These are phyloP conservation scores for Melanerpes aurifrons DNA, from an alignment of 2,113 vertebrate species.

Conservation along the genomic window DNA sequence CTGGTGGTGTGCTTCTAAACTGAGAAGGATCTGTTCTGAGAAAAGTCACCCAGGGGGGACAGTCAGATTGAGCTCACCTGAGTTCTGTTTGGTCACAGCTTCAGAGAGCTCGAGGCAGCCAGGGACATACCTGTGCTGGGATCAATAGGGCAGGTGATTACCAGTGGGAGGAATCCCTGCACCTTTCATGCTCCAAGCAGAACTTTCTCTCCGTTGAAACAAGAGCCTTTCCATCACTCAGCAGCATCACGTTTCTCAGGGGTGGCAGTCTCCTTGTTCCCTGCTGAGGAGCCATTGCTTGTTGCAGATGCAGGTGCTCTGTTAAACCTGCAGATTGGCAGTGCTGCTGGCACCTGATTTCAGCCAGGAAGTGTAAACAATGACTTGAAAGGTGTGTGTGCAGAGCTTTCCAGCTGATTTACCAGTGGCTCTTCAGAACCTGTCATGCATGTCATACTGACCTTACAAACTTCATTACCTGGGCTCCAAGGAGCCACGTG, in stretches of 20 bases:
- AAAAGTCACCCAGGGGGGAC: not conserved
- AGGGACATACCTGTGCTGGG: not conserved
- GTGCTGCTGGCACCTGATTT: conserved; percentile 28
- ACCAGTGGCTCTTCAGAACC: conserved; percentile 38
- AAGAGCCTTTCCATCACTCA: not conserved
- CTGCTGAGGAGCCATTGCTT: not conserved
- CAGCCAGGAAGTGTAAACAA: conserved; percentile 55
- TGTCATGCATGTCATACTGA: conserved; percentile 45
- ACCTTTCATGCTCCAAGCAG: not conserved
- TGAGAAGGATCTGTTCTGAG: not conserved
- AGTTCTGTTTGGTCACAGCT: not conserved
- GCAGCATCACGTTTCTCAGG: conserved; percentile 1
- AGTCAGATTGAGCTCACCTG: not conserved
- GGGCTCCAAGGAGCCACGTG: conserved; percentile 15
- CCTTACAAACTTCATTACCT: conserved; percentile 49
- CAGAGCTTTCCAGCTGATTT: conserved; percentile 44
- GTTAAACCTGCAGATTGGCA: conserved; percentile 45
- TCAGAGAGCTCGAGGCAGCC: conserved; percentile 9
- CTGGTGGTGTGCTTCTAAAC: not conserved
- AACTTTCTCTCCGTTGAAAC: conserved; percentile 40
- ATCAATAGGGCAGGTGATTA: conserved; percentile 49
- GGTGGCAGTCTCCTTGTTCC: not conserved
- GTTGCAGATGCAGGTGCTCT: not conserved
- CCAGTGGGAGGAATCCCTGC: not conserved
- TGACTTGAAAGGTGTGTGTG: conserved; percentile 37